These are phyloP conservation scores for Petrocephalus sullivani DNA, from an alignment of 2,797 vertebrate species.

Conservation along the genomic window DNA sequence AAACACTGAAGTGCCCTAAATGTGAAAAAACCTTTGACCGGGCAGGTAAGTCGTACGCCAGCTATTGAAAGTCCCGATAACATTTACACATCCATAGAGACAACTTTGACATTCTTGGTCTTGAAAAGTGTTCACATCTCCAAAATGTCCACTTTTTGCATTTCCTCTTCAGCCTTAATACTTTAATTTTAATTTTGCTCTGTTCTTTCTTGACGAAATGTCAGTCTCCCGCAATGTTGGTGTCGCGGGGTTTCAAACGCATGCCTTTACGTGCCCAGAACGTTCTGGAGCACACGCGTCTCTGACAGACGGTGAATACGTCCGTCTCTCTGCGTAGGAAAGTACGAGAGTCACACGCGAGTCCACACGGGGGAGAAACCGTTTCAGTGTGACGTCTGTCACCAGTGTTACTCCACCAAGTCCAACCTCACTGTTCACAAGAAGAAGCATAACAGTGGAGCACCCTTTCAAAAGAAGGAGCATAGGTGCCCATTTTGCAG, in stretches of 20 bases:
- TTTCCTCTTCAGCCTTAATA: not conserved
- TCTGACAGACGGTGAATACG: not conserved
- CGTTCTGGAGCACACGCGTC: not conserved
- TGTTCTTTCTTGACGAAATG: not conserved
- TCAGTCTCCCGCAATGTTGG: not conserved
- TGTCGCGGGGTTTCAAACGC: no score
- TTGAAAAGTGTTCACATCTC: not conserved
- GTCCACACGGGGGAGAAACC: constrained; percentile 97
- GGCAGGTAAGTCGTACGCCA: constrained; percentile 72
- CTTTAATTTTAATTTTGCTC: not conserved
- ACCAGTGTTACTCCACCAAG: constrained; percentile 94
- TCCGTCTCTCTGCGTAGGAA: constrained; percentile 61
- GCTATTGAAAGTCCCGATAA: not conserved
- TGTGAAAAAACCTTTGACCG: constrained; percentile 96
- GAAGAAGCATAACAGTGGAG: constrained; percentile 80
- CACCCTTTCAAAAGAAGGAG: constrained; percentile 83
- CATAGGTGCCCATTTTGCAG: constrained; percentile 92
- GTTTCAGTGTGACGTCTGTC: constrained; percentile 94
- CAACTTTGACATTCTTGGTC: not conserved
- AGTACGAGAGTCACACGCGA: constrained; percentile 92
- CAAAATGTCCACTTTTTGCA: not conserved
- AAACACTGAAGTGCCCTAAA: constrained; percentile 85
- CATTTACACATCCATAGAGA: not conserved
- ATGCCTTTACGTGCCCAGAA: no score
- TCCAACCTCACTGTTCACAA: constrained; percentile 95